A percentile compares a stretch with the other conserved stretches of the same genome.
Conservation (phyloP, 2,113 vertebrate species). For the Dasyornis broadbenti region DNA sequence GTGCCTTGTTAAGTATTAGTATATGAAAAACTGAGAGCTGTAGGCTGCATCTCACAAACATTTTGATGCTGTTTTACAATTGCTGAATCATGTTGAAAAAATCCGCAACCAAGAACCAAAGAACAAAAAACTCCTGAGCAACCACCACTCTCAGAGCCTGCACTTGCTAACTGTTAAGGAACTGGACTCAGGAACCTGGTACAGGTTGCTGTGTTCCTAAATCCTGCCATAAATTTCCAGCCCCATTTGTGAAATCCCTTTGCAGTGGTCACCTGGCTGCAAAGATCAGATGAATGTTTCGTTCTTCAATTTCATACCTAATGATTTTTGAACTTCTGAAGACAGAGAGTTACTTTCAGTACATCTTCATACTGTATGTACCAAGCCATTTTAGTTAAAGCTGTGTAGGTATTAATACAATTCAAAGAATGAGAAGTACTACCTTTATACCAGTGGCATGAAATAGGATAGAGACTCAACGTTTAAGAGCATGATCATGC, state of each 20-base stretch:
- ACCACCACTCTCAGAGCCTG: not conserved
- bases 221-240: not conserved
- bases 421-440: not conserved
- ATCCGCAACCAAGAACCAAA: not conserved
- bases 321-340: not conserved
- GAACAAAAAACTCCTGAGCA: not conserved
- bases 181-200: not conserved
- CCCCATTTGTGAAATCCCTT: not conserved
- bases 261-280: not conserved
- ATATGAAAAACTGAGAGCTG: not conserved
- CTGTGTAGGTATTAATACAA: not conserved
- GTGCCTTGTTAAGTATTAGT: not conserved
- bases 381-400: not conserved
- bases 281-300: not conserved
- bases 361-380: not conserved
- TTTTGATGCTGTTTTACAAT: not conserved
- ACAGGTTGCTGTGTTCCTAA: not conserved
- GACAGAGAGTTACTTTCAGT: not conserved
- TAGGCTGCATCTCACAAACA: not conserved
- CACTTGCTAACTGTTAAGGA: not conserved
- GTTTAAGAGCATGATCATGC: not conserved
- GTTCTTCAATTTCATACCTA: not conserved
- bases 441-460: not conserved
- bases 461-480: not conserved
- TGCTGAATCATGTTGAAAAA: not conserved